Percentiles rank a stretch among this genome's conserved stretches.
These are phyloP conservation scores for Sarcophaga subvicina DNA, from an alignment of 2,888 invertebrate species.

Conservation along the genomic window DNA sequence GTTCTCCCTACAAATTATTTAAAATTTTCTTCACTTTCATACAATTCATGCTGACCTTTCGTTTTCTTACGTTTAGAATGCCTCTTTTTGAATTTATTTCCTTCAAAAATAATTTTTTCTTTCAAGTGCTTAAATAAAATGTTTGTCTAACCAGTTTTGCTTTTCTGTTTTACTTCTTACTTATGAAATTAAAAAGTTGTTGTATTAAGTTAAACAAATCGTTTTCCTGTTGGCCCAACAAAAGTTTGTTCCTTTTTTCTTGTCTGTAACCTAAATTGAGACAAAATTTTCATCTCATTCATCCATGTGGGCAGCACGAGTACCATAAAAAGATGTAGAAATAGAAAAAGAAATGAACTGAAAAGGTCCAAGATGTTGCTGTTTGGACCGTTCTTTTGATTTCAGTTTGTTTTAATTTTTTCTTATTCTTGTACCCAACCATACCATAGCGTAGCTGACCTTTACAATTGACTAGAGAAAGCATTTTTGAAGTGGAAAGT, in stretches of 20 bases:
- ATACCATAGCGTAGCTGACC: neutral
- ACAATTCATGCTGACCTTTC: neutral
- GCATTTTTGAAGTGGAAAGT: neutral
- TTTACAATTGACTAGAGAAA: neutral
- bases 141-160: neutral
- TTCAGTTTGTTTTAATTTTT: neutral
- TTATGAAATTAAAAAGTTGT: constrained; percentile 1
- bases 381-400: neutral
- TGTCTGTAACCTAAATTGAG: neutral
- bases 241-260: too few species aligned
- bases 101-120: neutral
- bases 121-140: neutral
- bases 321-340: neutral
- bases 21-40: neutral
- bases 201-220: constrained; percentile 9
- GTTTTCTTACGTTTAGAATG: neutral
- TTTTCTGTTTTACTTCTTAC: neutral
- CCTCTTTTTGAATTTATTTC: neutral
- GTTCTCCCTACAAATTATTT: neutral
- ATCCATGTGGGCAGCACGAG: neutral
- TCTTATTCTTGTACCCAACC: neutral
- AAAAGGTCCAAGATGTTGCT: neutral
- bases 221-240: constrained; percentile 4
- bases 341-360: neutral
- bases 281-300: neutral